These are phyloP conservation scores for Podargus strigoides DNA, from an alignment of 2,797 vertebrate genomes.

Conservation along the genomic window DNA sequence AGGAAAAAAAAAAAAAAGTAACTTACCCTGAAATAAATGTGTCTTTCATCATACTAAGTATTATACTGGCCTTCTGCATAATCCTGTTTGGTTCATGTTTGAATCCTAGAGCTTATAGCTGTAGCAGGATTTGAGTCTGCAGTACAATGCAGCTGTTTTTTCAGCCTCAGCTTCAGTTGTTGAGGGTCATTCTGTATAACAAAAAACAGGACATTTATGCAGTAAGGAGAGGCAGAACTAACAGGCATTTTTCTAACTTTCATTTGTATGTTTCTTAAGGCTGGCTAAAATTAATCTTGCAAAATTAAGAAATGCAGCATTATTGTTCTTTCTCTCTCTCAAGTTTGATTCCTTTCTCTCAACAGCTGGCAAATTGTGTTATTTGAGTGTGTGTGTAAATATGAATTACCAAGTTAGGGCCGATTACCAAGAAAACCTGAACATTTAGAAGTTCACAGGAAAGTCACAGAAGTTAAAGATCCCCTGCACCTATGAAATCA, in stretches of 20 bases:
- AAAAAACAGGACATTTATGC: constrained; percentile 26
- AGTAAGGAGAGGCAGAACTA: constrained; percentile 10
- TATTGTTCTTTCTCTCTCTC: background rate
- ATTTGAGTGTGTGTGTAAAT: constrained; percentile 1
- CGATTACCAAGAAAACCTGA: background rate
- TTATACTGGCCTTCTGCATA: background rate
- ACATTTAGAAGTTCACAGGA: background rate
- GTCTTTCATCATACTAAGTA: background rate
- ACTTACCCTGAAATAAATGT: constrained; percentile 31
- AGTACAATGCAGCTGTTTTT: constrained; percentile 76
- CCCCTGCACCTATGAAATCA: background rate
- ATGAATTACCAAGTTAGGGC: background rate
- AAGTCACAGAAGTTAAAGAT: background rate
- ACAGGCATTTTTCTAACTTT: background rate
- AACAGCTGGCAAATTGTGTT: background rate
- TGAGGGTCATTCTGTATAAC: constrained; percentile 50
- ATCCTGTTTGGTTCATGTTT: constrained; percentile 40
- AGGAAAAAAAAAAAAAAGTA: background rate
- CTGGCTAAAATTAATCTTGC: background rate
- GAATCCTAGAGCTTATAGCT: constrained; percentile 42
- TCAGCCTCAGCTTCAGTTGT: constrained; percentile 33
- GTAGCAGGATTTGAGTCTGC: constrained; percentile 65
- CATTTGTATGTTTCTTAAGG: background rate
- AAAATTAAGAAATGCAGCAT: background rate
- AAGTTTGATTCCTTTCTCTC: background rate